A percentile compares a stretch with the other conserved stretches of the same genome.
These are phyloP conservation scores for Acipenser oxyrinchus DNA, from an alignment of 2,797 vertebrate species.

Conservation along the genomic window DNA sequence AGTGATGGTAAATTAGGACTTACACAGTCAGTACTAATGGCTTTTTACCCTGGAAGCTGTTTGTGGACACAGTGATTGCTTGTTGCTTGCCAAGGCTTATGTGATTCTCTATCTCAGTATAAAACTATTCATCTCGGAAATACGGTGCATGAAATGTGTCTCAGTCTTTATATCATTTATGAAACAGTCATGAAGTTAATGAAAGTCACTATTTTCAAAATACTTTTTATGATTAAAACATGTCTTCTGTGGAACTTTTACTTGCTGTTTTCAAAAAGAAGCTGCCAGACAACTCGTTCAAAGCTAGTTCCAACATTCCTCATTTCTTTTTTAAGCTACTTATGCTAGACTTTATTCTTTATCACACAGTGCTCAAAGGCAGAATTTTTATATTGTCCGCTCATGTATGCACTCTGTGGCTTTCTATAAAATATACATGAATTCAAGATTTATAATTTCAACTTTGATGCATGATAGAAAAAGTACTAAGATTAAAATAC, in stretches of 20 bases:
- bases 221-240: no score
- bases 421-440: slow-evolving; percentile 31
- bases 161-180: no score
- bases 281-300: neutral
- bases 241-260: neutral
- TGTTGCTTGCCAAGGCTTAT: no score
- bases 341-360: slow-evolving; percentile 6
- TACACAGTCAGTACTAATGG: no score
- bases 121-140: no score
- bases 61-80: no score
- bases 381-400: slow-evolving; percentile 15
- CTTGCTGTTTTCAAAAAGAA: neutral
- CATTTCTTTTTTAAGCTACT: slow-evolving; percentile 15
- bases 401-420: slow-evolving; percentile 19
- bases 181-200: no score
- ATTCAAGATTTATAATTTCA: slow-evolving; percentile 30
- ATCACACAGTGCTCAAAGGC: slow-evolving; percentile 14
- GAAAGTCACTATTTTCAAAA: no score
- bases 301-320: slow-evolving; percentile 11
- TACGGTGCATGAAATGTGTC: no score
- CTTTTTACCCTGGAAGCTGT: no score
- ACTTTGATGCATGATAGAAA: slow-evolving; percentile 30
- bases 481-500: slow-evolving; percentile 37
- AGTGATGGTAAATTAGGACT: no score
- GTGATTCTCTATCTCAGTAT: no score